A percentile compares a stretch with the other conserved stretches of the same genome.
phyloP scores from a whole-genome alignment of 2,888 invertebrate genomes.

The Sphaerophoria rueppellii region DNA sequence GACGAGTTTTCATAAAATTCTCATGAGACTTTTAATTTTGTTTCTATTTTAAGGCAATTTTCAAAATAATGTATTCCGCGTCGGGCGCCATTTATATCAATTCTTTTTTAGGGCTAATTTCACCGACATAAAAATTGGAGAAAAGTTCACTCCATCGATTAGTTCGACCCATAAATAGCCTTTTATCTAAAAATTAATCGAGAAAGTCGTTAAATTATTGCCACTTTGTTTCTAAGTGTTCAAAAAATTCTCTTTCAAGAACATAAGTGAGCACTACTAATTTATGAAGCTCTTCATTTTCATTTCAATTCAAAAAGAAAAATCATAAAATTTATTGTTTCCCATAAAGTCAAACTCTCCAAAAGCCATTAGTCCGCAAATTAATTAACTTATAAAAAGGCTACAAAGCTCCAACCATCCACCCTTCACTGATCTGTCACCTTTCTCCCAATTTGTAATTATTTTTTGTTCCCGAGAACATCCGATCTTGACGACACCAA shows the following conservation, averaged over 20 bases:
- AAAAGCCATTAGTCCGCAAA: constrained; percentile 23
- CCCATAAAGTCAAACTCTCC: constrained; percentile 11
- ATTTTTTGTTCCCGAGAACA: constrained; percentile 8
- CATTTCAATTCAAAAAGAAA: constrained; percentile 1
- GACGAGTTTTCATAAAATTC: too few species aligned
- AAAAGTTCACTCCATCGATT: background rate
- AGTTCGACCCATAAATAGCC: background rate
- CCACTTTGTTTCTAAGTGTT: background rate
- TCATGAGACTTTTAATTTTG: too few species aligned
- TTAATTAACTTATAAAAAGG: constrained; percentile 29
- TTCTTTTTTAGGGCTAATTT: background rate
- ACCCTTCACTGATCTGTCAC: constrained; percentile 43
- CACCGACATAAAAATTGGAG: background rate
- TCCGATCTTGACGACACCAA: constrained; percentile 11
- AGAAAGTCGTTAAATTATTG: background rate
- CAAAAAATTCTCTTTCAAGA: background rate
- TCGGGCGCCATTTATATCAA: too few species aligned
- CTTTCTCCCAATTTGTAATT: constrained; percentile 42
- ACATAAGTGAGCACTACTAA: background rate
- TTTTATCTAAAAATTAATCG: background rate
- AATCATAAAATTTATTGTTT: constrained; percentile 23
- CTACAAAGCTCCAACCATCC: constrained; percentile 20
- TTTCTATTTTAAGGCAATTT: too few species aligned
- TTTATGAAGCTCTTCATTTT: constrained; percentile 14
- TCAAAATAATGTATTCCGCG: too few species aligned